Conservation (phyloP, 2,888 invertebrate species). For the Malacosoma neustria region DNA sequence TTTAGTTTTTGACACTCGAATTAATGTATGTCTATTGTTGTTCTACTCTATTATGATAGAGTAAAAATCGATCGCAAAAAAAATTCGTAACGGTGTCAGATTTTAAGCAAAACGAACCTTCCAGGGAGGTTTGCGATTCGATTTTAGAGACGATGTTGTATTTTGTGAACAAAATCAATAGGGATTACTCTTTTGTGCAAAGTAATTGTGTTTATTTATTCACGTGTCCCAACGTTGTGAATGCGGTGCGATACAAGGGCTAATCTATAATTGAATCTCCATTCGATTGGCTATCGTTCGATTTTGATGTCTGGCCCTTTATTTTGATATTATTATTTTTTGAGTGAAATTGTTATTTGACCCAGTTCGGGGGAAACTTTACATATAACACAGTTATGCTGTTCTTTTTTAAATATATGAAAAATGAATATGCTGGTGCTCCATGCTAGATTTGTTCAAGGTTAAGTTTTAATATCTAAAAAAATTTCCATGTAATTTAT, state of each 20-base stretch:
- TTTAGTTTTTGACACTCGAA: conserved; percentile 74
- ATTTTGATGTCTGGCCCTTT: conserved; percentile 36
- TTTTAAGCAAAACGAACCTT: conserved; percentile 50
- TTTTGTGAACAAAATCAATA: conserved; percentile 56
- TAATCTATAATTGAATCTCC: conserved; percentile 74
- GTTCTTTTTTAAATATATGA: too few species aligned
- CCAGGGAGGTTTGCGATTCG: conserved; percentile 37
- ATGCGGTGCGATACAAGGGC: conserved; percentile 61
- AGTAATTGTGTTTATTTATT: conserved; percentile 73
- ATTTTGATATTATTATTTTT: conserved; percentile 24
- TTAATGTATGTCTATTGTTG: conserved; percentile 70
- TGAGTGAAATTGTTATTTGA: conserved; percentile 18
- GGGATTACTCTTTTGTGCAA: conserved; percentile 63
- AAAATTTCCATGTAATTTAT: too few species aligned
- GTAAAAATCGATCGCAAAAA: conserved; percentile 59
- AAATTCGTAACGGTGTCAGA: conserved; percentile 44
- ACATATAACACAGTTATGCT: too few species aligned
- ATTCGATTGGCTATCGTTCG: conserved; percentile 59
- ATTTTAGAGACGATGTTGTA: conserved; percentile 41
- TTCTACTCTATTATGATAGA: conserved; percentile 48
- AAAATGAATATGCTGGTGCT: too few species aligned
- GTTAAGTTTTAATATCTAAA: too few species aligned
- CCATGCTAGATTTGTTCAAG: too few species aligned
- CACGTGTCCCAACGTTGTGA: conserved; percentile 64
- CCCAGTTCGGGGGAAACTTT: too few species aligned